Conservation (phyloP, 2,888 invertebrate species). For the Baronia brevicornis region DNA sequence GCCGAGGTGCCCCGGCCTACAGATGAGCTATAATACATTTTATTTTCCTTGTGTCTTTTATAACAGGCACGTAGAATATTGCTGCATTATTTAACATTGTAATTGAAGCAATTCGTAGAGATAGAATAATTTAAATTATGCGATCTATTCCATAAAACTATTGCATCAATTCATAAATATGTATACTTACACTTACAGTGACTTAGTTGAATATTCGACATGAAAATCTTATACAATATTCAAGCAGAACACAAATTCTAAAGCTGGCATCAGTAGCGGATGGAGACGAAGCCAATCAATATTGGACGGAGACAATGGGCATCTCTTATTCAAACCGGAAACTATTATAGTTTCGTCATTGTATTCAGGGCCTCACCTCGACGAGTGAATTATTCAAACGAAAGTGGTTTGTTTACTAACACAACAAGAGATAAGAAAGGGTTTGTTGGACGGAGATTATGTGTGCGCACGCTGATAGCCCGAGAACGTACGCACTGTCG, state of each 20-base stretch:
- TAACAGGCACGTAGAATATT: too few relatives aligned
- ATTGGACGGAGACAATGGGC: constrained; percentile 66
- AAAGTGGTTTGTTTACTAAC: constrained; percentile 68
- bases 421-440: constrained; percentile 51
- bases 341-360: constrained; percentile 69
- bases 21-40: too few relatives aligned
- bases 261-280: constrained; percentile 38
- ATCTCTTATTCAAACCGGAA: constrained; percentile 71
- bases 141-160: constrained; percentile 16
- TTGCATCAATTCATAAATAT: constrained; percentile 17
- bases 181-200: constrained; percentile 16
- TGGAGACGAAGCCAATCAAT: constrained; percentile 65
- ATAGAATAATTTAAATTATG: too few relatives aligned
- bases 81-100: too few relatives aligned
- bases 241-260: constrained; percentile 46
- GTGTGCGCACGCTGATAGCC: constrained; percentile 31
- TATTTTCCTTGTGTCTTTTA: too few relatives aligned
- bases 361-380: constrained; percentile 65
- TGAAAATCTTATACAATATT: constrained; percentile 27
- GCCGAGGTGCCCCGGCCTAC: too few relatives aligned
- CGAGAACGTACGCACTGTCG: constrained; percentile 44
- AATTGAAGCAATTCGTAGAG: too few relatives aligned
- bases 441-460: constrained; percentile 44
- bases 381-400: constrained; percentile 65
- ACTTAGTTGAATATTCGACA: constrained; percentile 19